Evolutionary conservation across 2,888 invertebrate genomes (phyloP).

Genomic region (Drosophila neonasuta): DNA sequence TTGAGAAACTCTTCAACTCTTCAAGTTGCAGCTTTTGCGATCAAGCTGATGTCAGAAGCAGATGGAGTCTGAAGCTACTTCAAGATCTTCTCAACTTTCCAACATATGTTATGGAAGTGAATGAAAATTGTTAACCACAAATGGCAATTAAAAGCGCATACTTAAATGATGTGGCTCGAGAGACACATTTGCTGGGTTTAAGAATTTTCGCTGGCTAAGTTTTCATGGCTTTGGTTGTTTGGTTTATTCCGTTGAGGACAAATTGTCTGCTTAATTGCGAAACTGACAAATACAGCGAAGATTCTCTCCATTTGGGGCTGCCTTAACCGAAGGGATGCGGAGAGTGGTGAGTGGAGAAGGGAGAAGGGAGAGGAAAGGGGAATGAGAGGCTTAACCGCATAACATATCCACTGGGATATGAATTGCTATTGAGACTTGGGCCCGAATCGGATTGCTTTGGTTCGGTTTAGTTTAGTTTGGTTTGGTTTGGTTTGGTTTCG

Average conservation of each 20-base stretch:
- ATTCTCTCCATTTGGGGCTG: slow-evolving; percentile 7
- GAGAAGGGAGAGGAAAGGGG: too few species aligned
- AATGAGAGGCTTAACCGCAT: slow-evolving; percentile 16
- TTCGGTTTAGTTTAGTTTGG: not conserved
- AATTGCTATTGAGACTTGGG: slow-evolving; percentile 1
- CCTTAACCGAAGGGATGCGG: slow-evolving; percentile 2
- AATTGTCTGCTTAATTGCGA: slow-evolving; percentile 26
- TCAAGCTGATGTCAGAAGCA: too few species aligned
- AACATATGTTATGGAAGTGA: too few species aligned
- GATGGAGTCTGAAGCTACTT: too few species aligned
- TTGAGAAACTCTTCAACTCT: too few species aligned
- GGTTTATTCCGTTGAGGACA: not conserved
- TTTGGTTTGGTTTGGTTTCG: not conserved
- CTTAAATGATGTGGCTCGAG: slow-evolving; percentile 2
- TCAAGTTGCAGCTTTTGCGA: too few species aligned
- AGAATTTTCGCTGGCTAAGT: slow-evolving; percentile 6
- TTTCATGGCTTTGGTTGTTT: slow-evolving; percentile 12
- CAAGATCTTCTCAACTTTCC: too few species aligned
- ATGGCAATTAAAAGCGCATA: slow-evolving; percentile 7
- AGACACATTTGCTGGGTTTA: not conserved
- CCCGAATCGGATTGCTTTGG: not conserved
- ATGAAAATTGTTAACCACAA: not conserved
- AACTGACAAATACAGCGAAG: slow-evolving; percentile 24
- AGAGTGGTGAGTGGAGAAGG: too few species aligned
- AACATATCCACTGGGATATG: slow-evolving; percentile 35